Percentiles rank a stretch among this genome's conserved stretches.
Evolutionary conservation across 2,113 vertebrate species (phyloP).

Genomic region (Herpetotheres cachinnans): DNA sequence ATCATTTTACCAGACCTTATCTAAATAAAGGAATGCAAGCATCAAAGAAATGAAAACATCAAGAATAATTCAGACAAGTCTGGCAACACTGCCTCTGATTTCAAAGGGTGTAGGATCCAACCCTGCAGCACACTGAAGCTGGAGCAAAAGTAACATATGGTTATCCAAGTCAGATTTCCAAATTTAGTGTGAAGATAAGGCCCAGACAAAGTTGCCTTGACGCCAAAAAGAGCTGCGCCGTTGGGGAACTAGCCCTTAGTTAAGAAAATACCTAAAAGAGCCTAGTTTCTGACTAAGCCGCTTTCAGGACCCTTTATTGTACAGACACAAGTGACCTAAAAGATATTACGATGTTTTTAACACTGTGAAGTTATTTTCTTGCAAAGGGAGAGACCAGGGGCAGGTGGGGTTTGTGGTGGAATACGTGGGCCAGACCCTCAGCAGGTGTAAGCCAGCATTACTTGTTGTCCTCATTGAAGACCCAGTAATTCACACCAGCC

Average conservation of each 20-base stretch:
- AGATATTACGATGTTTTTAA: not conserved
- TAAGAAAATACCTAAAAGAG: not conserved
- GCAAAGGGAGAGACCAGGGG: not conserved
- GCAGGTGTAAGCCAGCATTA: not conserved
- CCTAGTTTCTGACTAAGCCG: not conserved
- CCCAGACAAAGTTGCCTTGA: not conserved
- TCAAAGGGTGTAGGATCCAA: not conserved
- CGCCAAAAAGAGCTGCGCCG: not conserved
- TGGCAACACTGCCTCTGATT: not conserved
- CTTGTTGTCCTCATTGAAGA: not conserved
- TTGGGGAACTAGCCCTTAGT: not conserved
- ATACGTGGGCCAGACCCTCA: not conserved
- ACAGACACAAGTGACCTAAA: not conserved
- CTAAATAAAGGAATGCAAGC: constrained; percentile 48
- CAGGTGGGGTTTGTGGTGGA: not conserved
- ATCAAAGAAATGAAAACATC: constrained; percentile 46
- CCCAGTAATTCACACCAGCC: not conserved
- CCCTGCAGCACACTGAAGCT: not conserved
- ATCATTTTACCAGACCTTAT: constrained; percentile 54
- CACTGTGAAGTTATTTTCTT: not conserved
- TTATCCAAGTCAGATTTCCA: not conserved
- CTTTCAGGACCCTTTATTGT: not conserved
- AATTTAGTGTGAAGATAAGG: not conserved
- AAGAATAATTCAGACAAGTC: constrained; percentile 16
- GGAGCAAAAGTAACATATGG: not conserved